phyloP scores from a whole-genome alignment of 1,140 invertebrate species.

The Eurosta solidaginis region DNA sequence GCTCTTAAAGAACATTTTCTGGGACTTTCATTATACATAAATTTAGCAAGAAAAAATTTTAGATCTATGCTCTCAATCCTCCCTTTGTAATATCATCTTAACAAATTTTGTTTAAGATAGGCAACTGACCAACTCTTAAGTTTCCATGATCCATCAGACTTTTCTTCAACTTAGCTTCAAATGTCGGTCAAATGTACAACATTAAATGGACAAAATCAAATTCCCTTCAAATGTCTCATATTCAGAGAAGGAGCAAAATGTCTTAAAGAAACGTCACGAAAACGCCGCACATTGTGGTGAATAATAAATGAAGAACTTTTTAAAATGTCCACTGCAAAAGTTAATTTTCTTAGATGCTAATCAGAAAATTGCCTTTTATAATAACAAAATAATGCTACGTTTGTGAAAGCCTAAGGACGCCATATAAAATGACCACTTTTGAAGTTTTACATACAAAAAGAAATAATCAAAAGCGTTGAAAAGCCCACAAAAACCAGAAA shows the following conservation, averaged over 20 bases:
- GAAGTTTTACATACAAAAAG: neutral
- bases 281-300: neutral
- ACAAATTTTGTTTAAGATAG: too few relatives aligned
- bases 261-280: neutral
- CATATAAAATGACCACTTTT: neutral
- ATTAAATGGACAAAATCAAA: too few relatives aligned
- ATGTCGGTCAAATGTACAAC: too few relatives aligned
- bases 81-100: too few relatives aligned
- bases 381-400: neutral
- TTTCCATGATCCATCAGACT: neutral
- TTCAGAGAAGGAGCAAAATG: neutral
- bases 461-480: too few relatives aligned
- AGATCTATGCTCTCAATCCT: too few relatives aligned
- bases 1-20: too few relatives aligned
- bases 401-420: neutral
- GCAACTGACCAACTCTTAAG: neutral
- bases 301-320: conserved; percentile 7
- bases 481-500: neutral
- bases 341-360: neutral
- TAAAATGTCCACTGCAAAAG: neutral
- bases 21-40: too few relatives aligned
- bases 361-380: neutral
- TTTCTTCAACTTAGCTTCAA: neutral
- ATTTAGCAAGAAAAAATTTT: too few relatives aligned
- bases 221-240: too few relatives aligned